Base-by-base conservation (phyloP, 1,140 invertebrate genomes). In the Paralvinella palmiformis region DNA sequence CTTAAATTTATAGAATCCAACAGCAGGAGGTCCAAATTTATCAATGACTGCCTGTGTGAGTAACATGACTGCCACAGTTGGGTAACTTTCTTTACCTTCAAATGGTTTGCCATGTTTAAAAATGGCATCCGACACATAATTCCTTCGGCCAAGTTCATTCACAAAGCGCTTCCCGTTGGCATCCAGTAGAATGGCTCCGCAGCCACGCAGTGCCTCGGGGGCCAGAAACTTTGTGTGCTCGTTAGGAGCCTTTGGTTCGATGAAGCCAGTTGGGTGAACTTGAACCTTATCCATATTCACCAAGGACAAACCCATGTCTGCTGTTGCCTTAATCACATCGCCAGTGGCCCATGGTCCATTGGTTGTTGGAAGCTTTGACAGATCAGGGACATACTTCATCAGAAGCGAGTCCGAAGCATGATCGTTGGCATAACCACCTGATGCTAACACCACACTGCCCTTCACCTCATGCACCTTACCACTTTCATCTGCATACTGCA, bases 331-430 rank as follows among this genome's bases (percentile, higher is more conserved):
- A 6, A 80, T 73, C 33, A 78, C 75, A 58, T 77, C 74, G 44
- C 76, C 76, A n/a, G 69, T 73, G 29, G 76, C 78, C 66, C 79
- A 78, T n/a, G 69, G 61, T 29, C 76, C 76, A 67, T 79, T 78
- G 10, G 76, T 78, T 4, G 76, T 79, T 27, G 78, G 76, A 17
- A 77, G 65, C n/a, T 60, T 57, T 17, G 73, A 27, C 36, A 69
- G 62, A 20, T 72, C 45, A 15, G 69, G 59, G 1, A 71, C 78
- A 66, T 71, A 79, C 63, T 79, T 73, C 1, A 50, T 53, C 5
- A 78, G 58, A 32, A 78, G 67, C 13, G 73, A 75, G 31, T 61
- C 48, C 20, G 22, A 32, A 15, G 55, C 33, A 37, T 65, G 62
- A 50, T 73, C 71, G 32, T 69, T 66, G 17, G 60, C 65, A 60